Evolutionary conservation across 2,113 vertebrate genomes (phyloP).

Genomic region (Thinocorus orbignyianus): DNA sequence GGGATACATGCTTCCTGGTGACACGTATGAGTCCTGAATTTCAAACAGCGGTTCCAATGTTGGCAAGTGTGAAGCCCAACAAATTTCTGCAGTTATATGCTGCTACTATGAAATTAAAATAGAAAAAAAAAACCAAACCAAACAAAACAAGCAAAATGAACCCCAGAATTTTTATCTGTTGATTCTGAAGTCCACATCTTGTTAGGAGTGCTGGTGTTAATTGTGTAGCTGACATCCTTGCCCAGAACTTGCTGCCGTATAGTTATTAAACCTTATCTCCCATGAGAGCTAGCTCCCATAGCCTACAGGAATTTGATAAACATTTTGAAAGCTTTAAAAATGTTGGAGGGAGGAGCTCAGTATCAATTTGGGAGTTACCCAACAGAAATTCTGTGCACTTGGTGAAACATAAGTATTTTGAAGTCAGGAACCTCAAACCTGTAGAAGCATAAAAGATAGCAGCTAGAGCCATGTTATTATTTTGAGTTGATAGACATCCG

Average conservation of each 20-base stretch:
- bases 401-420: background rate
- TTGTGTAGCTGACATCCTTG: background rate
- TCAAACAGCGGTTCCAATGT: background rate
- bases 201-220: background rate
- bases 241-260: background rate
- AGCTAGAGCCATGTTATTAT: background rate
- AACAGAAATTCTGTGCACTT: background rate
- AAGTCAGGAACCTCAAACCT: background rate
- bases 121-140: no score
- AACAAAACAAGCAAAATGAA: rapidly evolving
- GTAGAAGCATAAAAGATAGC: background rate
- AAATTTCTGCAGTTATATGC: background rate
- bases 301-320: background rate
- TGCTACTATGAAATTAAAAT: background rate
- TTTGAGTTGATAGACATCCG: background rate
- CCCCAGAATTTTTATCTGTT: background rate
- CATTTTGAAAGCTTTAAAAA: background rate
- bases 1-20: background rate
- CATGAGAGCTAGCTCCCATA: background rate
- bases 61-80: background rate
- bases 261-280: background rate
- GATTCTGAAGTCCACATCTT: background rate
- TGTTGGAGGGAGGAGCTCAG: background rate
- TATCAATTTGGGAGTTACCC: background rate
- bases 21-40: background rate